These are phyloP conservation scores for Agrypnus murinus DNA, from an alignment of 2,888 invertebrate genomes.

Conservation along the genomic window DNA sequence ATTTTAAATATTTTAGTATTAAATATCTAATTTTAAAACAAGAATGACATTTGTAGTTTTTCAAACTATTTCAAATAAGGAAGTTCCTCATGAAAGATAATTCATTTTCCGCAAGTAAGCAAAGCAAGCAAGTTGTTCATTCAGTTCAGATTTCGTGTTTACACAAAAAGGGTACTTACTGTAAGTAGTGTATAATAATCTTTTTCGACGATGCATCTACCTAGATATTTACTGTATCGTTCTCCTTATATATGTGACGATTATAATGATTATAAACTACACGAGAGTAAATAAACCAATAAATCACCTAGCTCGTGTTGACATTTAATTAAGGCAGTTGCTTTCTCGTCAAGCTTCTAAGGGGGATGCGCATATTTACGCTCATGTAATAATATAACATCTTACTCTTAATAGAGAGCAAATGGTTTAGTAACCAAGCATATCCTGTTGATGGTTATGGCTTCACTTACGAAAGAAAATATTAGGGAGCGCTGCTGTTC, in stretches of 20 bases:
- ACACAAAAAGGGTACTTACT: too few species aligned
- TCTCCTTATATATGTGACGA: conserved; percentile 31
- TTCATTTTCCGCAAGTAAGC: too few species aligned
- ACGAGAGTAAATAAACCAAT: conserved; percentile 40
- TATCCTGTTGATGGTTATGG: conserved; percentile 30
- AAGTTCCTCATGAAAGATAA: too few species aligned
- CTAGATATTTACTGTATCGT: background rate
- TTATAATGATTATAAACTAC: conserved; percentile 40
- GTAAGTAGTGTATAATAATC: too few species aligned
- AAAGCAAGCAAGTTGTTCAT: too few species aligned
- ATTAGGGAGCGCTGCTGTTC: background rate
- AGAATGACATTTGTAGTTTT: too few species aligned
- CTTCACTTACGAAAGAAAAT: conserved; percentile 32
- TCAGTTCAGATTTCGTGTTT: too few species aligned
- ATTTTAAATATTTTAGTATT: too few species aligned
- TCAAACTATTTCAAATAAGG: too few species aligned
- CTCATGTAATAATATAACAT: conserved; percentile 43
- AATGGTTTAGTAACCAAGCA: conserved; percentile 38
- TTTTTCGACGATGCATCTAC: background rate
- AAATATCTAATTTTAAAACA: too few species aligned
- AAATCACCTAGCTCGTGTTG: conserved; percentile 35
- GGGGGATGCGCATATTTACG: conserved; percentile 43
- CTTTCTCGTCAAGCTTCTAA: conserved; percentile 41
- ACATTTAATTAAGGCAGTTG: conserved; percentile 44
- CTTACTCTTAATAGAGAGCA: conserved; percentile 41